These are phyloP conservation scores for Helleia helle DNA, from an alignment of 2,888 invertebrate species.

Conservation along the genomic window DNA sequence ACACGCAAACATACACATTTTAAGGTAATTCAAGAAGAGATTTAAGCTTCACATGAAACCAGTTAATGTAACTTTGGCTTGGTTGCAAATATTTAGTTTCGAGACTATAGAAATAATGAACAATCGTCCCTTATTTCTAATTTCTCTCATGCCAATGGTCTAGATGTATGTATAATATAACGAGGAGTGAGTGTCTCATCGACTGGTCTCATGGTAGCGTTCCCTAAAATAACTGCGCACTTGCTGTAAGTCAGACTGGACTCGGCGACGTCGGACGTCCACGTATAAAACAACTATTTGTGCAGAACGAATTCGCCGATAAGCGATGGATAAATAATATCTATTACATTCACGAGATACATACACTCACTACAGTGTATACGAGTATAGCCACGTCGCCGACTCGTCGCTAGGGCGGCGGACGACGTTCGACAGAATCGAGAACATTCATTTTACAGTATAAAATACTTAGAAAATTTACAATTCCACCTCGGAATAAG, in stretches of 20 bases:
- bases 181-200: neutral
- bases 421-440: constrained; percentile 42
- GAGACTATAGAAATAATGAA: neutral
- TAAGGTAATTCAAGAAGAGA: neutral
- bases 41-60: neutral
- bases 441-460: constrained; percentile 64
- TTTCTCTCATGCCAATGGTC: too few relatives aligned
- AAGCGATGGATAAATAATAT: constrained; percentile 28
- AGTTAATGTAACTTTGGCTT: neutral
- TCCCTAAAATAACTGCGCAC: constrained; percentile 9
- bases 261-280: constrained; percentile 29
- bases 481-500: constrained; percentile 55
- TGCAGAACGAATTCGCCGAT: constrained; percentile 41
- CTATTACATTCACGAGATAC: constrained; percentile 34
- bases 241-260: constrained; percentile 8
- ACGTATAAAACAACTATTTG: constrained; percentile 48
- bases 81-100: neutral
- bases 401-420: constrained; percentile 38
- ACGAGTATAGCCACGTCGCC: constrained; percentile 26
- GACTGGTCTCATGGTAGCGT: neutral
- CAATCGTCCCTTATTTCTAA: neutral
- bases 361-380: constrained; percentile 31
- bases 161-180: neutral
- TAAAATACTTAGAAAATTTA: constrained; percentile 72
- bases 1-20: neutral